Evolutionary conservation across 2,797 vertebrate species (phyloP).

Genomic region (Parambassis ranga): DNA sequence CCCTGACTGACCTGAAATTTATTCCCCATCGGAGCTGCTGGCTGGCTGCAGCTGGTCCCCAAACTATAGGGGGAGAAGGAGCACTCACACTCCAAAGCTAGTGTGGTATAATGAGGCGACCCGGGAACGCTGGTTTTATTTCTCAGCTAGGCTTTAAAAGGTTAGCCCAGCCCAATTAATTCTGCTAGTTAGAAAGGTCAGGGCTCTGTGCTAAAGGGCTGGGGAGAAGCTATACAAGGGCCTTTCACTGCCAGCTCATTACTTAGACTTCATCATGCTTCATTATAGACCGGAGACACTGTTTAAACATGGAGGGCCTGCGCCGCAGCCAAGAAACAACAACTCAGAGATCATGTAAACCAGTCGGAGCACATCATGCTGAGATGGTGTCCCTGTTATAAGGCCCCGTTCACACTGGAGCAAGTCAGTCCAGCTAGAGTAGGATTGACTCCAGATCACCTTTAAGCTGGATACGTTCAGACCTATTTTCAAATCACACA

Average conservation of each 20-base stretch:
- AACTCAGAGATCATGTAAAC: too few species aligned
- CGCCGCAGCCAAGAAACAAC: slow-evolving; percentile 10
- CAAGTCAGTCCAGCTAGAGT: too few species aligned
- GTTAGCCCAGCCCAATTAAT: slow-evolving; percentile 83
- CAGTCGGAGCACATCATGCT: too few species aligned
- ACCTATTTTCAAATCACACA: too few species aligned
- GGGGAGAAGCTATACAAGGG: slow-evolving; percentile 63
- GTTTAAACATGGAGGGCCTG: slow-evolving; percentile 60
- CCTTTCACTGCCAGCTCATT: slow-evolving; percentile 69
- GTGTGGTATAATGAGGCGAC: slow-evolving; percentile 77
- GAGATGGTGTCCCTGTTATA: too few species aligned
- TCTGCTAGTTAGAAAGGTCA: slow-evolving; percentile 83
- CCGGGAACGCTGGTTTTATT: slow-evolving; percentile 70
- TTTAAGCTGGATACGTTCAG: too few species aligned
- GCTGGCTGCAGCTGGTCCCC: slow-evolving; percentile 49
- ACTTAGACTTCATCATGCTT: slow-evolving; percentile 74
- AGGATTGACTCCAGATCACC: too few species aligned
- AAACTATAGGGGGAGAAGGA: slow-evolving; percentile 49
- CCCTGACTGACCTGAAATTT: slow-evolving; percentile 74
- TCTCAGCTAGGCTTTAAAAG: slow-evolving; percentile 75
- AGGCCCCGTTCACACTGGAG: too few species aligned
- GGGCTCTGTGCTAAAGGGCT: slow-evolving; percentile 71
- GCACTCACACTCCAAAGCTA: slow-evolving; percentile 58
- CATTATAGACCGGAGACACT: slow-evolving; percentile 71
- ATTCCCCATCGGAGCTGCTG: slow-evolving; percentile 58